These are phyloP conservation scores for Cichladusa arquata DNA, from an alignment of 2,113 vertebrate species.

Conservation along the genomic window DNA sequence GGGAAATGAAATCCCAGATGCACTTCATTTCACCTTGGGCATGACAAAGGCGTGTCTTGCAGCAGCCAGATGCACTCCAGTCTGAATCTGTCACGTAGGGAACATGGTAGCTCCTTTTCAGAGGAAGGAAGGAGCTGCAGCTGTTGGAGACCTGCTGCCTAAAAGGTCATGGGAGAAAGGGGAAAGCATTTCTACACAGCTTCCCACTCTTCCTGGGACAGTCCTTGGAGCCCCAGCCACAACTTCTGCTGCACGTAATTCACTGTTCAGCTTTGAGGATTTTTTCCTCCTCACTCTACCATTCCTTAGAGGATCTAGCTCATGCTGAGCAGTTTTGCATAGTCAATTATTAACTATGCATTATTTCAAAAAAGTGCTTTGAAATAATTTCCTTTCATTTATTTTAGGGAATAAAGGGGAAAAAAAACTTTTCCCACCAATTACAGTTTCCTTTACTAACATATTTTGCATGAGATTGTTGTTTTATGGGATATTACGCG, in stretches of 20 bases:
- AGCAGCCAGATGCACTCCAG: not conserved
- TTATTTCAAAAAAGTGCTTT: not conserved
- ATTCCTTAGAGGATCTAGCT: not conserved
- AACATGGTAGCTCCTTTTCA: not conserved
- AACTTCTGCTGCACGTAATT: not conserved
- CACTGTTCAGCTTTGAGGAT: not conserved
- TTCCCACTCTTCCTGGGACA: not conserved
- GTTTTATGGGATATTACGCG: constrained; percentile 30
- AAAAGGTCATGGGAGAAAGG: constrained; percentile 22
- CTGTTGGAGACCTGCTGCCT: not conserved
- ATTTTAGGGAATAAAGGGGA: not conserved
- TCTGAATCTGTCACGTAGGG: not conserved
- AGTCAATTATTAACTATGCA: constrained; percentile 7
- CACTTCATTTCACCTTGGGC: not conserved
- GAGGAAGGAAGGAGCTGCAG: constrained; percentile 10
- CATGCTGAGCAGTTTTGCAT: not conserved
- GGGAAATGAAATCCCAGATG: not conserved
- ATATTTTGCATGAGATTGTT: constrained; percentile 14
- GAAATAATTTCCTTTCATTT: constrained; percentile 26
- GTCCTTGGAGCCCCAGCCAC: not conserved
- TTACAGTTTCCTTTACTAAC: constrained; percentile 15
- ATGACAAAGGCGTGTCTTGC: not conserved
- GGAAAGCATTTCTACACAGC: not conserved
- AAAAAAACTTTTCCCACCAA: not conserved
- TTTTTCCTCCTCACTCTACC: not conserved